Percentiles rank a stretch among this genome's conserved stretches.
phyloP scores from a whole-genome alignment of 2,113 vertebrate genomes.

The Entelurus aequoreus region DNA sequence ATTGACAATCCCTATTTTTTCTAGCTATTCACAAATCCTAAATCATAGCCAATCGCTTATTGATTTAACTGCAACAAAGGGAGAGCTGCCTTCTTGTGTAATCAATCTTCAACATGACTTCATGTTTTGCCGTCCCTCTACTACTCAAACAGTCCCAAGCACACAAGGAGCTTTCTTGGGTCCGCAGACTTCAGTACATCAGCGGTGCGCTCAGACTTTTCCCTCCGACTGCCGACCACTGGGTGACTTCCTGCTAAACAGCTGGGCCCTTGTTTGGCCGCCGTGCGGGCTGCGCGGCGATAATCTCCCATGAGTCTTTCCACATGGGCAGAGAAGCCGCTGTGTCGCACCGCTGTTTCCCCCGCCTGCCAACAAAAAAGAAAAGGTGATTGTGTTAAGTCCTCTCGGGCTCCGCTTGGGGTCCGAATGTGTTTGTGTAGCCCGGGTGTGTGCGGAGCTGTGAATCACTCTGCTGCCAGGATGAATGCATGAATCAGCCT shows the following conservation, averaged over 20 bases:
- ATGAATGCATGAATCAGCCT: slow-evolving; percentile 70
- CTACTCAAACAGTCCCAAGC: slow-evolving; percentile 28
- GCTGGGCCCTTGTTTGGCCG: slow-evolving; percentile 57
- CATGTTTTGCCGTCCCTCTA: slow-evolving; percentile 7
- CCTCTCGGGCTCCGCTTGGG: slow-evolving; percentile 42
- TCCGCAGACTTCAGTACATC: slow-evolving; percentile 51
- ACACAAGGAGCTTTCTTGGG: slow-evolving; percentile 65
- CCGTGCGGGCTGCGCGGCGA: slow-evolving; percentile 40
- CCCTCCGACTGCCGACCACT: slow-evolving; percentile 36
- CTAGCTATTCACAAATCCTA: no score
- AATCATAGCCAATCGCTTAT: neutral
- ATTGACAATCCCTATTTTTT: neutral
- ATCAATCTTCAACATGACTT: slow-evolving; percentile 5
- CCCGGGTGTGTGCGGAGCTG: slow-evolving; percentile 33
- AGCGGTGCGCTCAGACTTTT: slow-evolving; percentile 48
- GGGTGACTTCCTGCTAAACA: slow-evolving; percentile 73
- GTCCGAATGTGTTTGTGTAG: slow-evolving; percentile 57
- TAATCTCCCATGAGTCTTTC: slow-evolving; percentile 70
- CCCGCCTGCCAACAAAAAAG: slow-evolving; percentile 66
- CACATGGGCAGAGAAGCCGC: slow-evolving; percentile 63
- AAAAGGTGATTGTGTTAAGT: slow-evolving; percentile 70
- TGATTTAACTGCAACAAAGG: neutral
- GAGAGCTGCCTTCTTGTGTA: neutral
- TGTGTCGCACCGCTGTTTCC: slow-evolving; percentile 61
- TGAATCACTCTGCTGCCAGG: slow-evolving; percentile 49